Evolutionary conservation across 53 echinoderm and acorn worm species (phyloP), one percentile per base, ranked within the genome.

Genomic region (Apostichopus leukothele): DNA sequence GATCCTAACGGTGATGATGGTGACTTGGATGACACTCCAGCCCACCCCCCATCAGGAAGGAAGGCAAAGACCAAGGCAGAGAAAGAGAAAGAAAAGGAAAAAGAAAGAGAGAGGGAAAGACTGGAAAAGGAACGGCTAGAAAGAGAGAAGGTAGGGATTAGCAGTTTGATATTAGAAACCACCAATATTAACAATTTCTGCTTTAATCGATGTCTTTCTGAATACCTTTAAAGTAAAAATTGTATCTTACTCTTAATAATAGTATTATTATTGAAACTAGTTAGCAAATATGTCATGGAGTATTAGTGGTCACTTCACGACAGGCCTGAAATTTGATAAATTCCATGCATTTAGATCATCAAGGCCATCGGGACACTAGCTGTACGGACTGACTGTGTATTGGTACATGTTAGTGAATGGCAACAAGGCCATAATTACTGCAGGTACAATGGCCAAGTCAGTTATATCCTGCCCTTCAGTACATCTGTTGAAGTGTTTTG

Each of bases 71-170:
- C 94, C 74, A 95, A 95, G 81, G 93, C 93, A 54, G 97, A 97
- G 81, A 97, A 95, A 88, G 96, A 96, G 88, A 96, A 96, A 68
- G 96, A 96, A 79, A 96, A 91, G 91, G 96, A 96, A 86, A 93
- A 93, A 88, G 96, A 96, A 80, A 93, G 93, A 78, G 97, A 97
- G 88, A 76, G 96, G 59, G 94, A 94, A 68, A 88, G 94, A 25
- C 90, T 95, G 89, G 97, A 97, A 87, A 97, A 80, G 77, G 97
- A 97, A 78, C 88, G 97, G 60, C 53, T 97, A 50, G 97, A 97
- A 73, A 93, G 90, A 89, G 97, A 97, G 86, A 97, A 97, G 61
- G 97, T 95, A 52, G 94, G 93, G 85, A 93, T 19, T 71, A 19
- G 18, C 6, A 57, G 7, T 57, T 57, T 57, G 39, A 39, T 39